These are phyloP conservation scores for Cairina moschata DNA, from an alignment of 2,113 vertebrate genomes.

Conservation along the genomic window DNA sequence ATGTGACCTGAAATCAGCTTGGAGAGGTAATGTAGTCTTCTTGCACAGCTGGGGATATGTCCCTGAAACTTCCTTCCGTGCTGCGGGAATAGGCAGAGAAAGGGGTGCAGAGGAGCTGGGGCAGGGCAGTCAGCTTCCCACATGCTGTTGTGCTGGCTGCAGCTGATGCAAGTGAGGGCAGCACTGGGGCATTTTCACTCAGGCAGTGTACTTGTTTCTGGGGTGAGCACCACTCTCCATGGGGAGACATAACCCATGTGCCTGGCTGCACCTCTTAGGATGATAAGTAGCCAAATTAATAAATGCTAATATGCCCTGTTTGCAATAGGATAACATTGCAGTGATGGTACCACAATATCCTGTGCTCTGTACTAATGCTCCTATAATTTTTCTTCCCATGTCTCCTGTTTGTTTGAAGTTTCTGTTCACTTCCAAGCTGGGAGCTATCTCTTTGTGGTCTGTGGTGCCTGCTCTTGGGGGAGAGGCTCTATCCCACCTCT, in stretches of 20 bases:
- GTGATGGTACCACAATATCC: neutral
- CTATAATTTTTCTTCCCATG: neutral
- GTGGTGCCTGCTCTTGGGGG: neutral
- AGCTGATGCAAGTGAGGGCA: neutral
- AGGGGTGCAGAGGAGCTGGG: accelerated
- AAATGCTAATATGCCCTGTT: neutral
- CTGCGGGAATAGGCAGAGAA: neutral
- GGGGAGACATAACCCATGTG: neutral
- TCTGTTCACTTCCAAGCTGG: neutral
- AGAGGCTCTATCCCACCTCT: neutral
- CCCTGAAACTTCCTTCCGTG: neutral
- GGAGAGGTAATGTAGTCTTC: neutral
- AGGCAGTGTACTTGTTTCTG: neutral
- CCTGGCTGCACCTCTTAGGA: neutral
- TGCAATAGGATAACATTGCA: neutral
- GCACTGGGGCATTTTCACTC: neutral
- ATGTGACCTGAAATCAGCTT: neutral
- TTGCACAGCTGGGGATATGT: neutral
- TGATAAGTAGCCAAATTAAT: neutral
- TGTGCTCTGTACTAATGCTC: neutral
- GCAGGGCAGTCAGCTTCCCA: neutral
- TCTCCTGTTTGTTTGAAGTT: neutral
- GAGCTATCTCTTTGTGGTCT: neutral
- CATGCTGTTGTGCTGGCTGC: neutral
- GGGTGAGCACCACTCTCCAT: neutral